phyloP scores from a whole-genome alignment of 2,888 invertebrate species.

The Alentia gelatinosa region DNA sequence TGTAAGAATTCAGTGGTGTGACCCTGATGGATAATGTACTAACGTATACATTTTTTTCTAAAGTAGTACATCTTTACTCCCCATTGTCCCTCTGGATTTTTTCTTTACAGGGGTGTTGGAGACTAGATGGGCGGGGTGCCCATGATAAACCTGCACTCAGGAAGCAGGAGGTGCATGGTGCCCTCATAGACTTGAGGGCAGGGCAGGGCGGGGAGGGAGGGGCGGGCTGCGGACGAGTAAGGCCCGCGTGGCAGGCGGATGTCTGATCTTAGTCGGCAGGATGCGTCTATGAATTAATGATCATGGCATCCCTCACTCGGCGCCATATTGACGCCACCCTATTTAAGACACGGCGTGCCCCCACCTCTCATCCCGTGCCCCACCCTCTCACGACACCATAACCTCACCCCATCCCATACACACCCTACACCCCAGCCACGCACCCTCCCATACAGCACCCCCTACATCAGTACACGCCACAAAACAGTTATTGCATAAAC shows the following conservation, averaged over 20 bases:
- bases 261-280: conserved; percentile 18
- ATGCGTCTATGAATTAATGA: conserved; percentile 45
- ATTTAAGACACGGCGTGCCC: conserved; percentile 6
- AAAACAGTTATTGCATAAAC: too few relatives aligned
- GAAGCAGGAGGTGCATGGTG: not conserved
- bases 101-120: too few relatives aligned
- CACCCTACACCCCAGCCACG: not conserved
- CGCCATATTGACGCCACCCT: conserved; percentile 44
- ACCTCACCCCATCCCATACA: not conserved
- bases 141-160: not conserved
- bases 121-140: too few relatives aligned
- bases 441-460: not conserved
- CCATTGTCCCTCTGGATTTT: too few relatives aligned
- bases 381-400: not conserved
- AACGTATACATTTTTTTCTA: too few relatives aligned
- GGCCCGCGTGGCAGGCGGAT: not conserved
- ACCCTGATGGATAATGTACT: too few relatives aligned
- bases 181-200: too few relatives aligned
- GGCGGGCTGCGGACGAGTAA: not conserved
- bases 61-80: too few relatives aligned
- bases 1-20: too few relatives aligned
- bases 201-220: not conserved
- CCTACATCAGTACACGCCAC: too few relatives aligned
- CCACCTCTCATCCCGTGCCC: not conserved
- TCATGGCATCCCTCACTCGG: not conserved